Conservation (phyloP, 1,140 invertebrate genomes). For the Drosophila yakuba region DNA sequence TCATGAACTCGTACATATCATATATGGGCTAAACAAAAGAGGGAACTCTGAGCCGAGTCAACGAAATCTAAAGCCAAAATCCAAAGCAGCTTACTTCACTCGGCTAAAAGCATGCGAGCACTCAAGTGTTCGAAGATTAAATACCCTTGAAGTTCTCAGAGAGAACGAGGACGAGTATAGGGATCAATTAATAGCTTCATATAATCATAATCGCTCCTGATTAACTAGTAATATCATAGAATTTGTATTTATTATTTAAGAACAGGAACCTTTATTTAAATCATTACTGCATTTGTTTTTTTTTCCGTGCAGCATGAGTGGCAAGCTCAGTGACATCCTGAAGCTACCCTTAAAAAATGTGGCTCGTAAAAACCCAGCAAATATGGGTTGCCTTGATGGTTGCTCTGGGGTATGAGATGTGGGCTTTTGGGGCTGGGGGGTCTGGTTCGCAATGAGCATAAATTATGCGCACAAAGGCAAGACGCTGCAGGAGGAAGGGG, state of each 20-base stretch:
- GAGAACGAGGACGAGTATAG: no score
- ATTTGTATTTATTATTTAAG: neutral
- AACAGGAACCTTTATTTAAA: neutral
- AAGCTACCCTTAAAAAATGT: conserved; percentile 42
- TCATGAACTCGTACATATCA: conserved; percentile 28
- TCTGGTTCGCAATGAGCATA: conserved; percentile 70
- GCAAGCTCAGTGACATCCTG: conserved; percentile 27
- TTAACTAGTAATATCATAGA: neutral
- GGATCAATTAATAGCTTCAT: no score
- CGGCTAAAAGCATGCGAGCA: neutral
- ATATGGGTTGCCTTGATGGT: conserved; percentile 30
- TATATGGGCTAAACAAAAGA: conserved; percentile 63
- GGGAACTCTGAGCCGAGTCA: conserved; percentile 64
- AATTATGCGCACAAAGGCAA: conserved; percentile 70
- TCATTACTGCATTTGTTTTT: neutral
- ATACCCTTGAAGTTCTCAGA: conserved; percentile 3
- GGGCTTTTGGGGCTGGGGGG: conserved; percentile 19
- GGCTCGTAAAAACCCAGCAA: conserved; percentile 38
- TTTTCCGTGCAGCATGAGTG: conserved; percentile 16
- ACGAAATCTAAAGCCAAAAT: conserved; percentile 73
- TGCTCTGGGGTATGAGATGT: conserved; percentile 17
- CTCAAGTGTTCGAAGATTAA: neutral
- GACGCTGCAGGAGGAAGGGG: conserved; percentile 1
- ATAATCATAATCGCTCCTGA: no score
- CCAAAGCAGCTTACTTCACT: conserved; percentile 55